Percentiles rank a stretch among this genome's conserved stretches.
phyloP scores from a whole-genome alignment of 2,888 invertebrate genomes.

The Bombylius discolor region DNA sequence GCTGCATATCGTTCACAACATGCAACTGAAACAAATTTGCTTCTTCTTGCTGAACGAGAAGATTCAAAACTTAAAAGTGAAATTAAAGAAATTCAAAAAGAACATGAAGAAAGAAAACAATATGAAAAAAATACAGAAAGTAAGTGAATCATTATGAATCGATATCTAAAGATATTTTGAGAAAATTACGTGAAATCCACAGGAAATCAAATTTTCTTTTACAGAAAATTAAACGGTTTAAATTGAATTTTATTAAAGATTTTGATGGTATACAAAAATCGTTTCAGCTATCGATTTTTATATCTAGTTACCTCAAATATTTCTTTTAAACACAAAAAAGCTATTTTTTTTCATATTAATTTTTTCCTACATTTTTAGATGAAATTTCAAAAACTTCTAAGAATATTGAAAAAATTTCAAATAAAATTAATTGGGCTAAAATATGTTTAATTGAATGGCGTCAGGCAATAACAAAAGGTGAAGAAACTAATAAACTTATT shows the following conservation, averaged over 20 bases:
- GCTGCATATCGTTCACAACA: conserved; percentile 55
- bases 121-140: conserved; percentile 25
- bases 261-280: no score
- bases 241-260: no score
- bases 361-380: conserved; percentile 20
- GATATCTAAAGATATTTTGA: no score
- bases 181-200: no score
- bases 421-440: conserved; percentile 50
- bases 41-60: conserved; percentile 34
- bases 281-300: no score
- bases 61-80: conserved; percentile 26
- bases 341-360: no score
- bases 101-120: conserved; percentile 21
- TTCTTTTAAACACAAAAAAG: no score
- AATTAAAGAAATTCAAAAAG: conserved; percentile 23
- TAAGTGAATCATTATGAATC: conserved; percentile 15
- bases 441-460: conserved; percentile 55
- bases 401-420: conserved; percentile 50
- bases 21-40: conserved; percentile 49
- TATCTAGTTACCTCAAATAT: no score
- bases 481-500: conserved; percentile 56
- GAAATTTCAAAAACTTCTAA: conserved; percentile 43
- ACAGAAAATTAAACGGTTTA: no score
- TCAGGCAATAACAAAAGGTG: conserved; percentile 51
- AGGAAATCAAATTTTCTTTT: no score